These are phyloP conservation scores for Scaptodrosophila latifasciaeformis DNA, from an alignment of 2,888 invertebrate genomes.

Conservation along the genomic window DNA sequence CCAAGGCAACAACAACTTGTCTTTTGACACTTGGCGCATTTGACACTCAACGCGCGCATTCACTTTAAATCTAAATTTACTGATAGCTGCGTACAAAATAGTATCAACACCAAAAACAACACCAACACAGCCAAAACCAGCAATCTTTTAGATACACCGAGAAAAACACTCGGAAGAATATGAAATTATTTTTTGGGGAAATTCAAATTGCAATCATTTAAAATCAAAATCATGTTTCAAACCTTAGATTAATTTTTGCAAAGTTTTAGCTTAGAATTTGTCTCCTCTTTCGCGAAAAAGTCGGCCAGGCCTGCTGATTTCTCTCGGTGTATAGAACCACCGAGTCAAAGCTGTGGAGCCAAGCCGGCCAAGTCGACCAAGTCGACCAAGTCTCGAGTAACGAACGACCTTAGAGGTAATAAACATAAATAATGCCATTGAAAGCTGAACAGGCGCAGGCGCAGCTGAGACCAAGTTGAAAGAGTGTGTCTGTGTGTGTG, in stretches of 20 bases:
- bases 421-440: constrained; percentile 71
- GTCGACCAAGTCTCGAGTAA: constrained; percentile 56
- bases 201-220: constrained; percentile 1
- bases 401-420: constrained; percentile 70
- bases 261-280: no score
- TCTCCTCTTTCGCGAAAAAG: no score
- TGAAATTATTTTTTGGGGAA: no score
- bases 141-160: no score
- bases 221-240: no score
- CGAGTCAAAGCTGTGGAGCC: constrained; percentile 33
- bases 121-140: constrained; percentile 45
- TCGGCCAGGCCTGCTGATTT: no score
- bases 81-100: constrained; percentile 70
- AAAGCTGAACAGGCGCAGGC: constrained; percentile 54
- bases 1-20: constrained; percentile 43
- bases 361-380: constrained; percentile 25
- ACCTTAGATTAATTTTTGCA: no score
- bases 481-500: constrained; percentile 15
- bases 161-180: no score
- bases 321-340: no score
- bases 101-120: constrained; percentile 65
- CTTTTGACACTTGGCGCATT: constrained; percentile 68
- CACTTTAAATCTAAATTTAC: constrained; percentile 70
- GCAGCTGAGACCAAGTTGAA: constrained; percentile 48
- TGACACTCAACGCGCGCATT: constrained; percentile 69